These are phyloP conservation scores for Scomber colias DNA, from an alignment of 2,113 vertebrate species.

Conservation along the genomic window DNA sequence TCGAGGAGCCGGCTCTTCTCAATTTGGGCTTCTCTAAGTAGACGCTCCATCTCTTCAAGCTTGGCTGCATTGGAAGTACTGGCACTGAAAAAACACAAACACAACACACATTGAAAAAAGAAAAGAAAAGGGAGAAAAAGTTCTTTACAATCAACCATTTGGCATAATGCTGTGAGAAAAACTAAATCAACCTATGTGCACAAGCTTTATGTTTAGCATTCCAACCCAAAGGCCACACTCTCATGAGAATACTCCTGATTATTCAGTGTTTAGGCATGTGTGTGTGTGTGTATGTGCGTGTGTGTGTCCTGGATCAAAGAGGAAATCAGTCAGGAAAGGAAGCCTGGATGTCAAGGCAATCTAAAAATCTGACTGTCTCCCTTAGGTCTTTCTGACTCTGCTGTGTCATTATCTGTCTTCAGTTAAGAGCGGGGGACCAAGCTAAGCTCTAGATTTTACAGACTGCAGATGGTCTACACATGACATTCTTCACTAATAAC, in stretches of 20 bases:
- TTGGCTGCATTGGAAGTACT: conserved; percentile 94
- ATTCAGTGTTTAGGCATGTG: neutral
- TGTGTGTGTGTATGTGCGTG: neutral
- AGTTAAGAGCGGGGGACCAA: neutral
- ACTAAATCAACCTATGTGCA: neutral
- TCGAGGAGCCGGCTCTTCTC: conserved; percentile 93
- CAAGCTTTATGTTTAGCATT: neutral
- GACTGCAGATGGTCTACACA: conserved; percentile 54
- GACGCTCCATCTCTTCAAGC: conserved; percentile 97
- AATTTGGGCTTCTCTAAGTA: conserved; percentile 93
- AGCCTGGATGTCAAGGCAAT: neutral
- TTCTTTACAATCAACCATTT: neutral
- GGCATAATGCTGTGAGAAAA: neutral
- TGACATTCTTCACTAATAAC: conserved; percentile 34
- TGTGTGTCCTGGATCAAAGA: conserved; percentile 1
- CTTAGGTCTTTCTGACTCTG: conserved; percentile 9
- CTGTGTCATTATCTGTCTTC: neutral
- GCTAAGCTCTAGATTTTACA: conserved; percentile 5
- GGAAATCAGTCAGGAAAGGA: conserved; percentile 25
- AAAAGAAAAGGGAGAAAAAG: neutral
- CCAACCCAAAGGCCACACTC: neutral
- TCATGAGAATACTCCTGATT: conserved; percentile 34
- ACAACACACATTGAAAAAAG: neutral
- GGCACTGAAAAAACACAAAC: conserved; percentile 83
- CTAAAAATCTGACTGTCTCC: neutral